Percentiles rank a stretch among this genome's conserved stretches.
Conservation (phyloP, 2,888 invertebrate genomes). For the Mamestra brassicae region DNA sequence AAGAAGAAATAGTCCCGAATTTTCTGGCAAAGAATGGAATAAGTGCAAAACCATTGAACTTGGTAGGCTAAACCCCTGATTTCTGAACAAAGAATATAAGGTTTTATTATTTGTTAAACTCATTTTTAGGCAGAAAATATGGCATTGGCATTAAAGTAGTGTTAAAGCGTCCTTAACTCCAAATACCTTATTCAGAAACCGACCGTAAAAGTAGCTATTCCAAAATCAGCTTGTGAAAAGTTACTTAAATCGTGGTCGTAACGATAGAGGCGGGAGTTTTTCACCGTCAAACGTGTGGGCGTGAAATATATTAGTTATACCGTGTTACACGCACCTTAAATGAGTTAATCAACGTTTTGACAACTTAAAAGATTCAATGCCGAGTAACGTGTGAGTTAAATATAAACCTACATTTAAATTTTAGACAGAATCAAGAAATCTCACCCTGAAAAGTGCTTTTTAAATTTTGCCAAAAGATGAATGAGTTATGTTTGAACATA, state of each 20-base stretch:
- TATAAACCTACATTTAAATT: neutral
- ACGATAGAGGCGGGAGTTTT: conserved; percentile 27
- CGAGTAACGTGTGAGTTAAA: neutral
- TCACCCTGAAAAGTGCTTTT: neutral
- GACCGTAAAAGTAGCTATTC: neutral
- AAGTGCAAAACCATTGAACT: neutral
- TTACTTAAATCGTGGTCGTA: neutral
- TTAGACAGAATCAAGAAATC: neutral
- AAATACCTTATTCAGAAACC: neutral
- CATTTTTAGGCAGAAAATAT: too few species aligned
- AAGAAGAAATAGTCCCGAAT: neutral
- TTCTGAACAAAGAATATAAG: neutral
- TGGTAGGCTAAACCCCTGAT: neutral
- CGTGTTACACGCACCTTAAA: conserved; percentile 33
- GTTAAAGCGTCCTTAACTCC: neutral
- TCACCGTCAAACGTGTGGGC: conserved; percentile 24
- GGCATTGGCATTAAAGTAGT: neutral
- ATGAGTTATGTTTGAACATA: neutral
- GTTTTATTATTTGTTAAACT: neutral
- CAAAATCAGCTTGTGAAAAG: conserved; percentile 4
- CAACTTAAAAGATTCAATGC: conserved; percentile 35
- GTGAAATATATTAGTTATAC: conserved; percentile 34
- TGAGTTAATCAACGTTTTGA: conserved; percentile 56
- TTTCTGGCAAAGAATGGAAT: neutral
- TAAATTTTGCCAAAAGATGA: too few species aligned